These are phyloP conservation scores for Siderastrea siderea DNA, from an alignment of 92 coral and sea anemone species.

Conservation along the genomic window DNA sequence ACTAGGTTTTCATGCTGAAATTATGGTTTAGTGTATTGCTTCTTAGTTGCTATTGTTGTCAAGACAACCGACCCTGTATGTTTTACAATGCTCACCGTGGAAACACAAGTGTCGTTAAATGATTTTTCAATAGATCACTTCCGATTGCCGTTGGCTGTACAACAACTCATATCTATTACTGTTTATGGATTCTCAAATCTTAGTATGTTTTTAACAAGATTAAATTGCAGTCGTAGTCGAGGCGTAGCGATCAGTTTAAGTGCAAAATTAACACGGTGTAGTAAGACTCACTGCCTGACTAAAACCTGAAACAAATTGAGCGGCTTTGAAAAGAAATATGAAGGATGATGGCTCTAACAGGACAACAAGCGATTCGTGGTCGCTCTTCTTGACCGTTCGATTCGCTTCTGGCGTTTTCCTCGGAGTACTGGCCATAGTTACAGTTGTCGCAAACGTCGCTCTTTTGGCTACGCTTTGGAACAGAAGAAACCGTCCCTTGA, in stretches of 20 bases:
- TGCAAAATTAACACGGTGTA: too few relatives aligned
- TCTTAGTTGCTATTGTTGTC: too few relatives aligned
- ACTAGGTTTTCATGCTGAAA: too few relatives aligned
- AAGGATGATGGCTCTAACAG: neutral
- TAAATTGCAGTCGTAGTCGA: too few relatives aligned
- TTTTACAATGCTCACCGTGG: neutral
- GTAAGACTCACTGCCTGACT: too few relatives aligned
- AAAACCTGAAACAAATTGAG: too few relatives aligned
- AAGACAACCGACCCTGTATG: too few relatives aligned
- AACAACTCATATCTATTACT: neutral
- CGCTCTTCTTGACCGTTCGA: slow-evolving; percentile 10
- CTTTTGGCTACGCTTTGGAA: slow-evolving; percentile 28
- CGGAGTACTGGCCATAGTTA: slow-evolving; percentile 17
- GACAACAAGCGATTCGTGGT: neutral
- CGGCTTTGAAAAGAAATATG: neutral
- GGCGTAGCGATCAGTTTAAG: too few relatives aligned
- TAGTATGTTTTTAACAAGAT: too few relatives aligned
- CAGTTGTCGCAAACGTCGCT: slow-evolving; percentile 22
- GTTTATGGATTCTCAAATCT: neutral
- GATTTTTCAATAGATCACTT: neutral
- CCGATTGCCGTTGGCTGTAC: neutral
- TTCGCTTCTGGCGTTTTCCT: slow-evolving; percentile 48
- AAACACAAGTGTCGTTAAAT: neutral
- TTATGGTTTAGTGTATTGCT: too few relatives aligned
- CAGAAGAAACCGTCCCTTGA: slow-evolving; percentile 20